Evolutionary conservation across 2,113 vertebrate genomes (phyloP).

Genomic region (Aythya baeri): DNA sequence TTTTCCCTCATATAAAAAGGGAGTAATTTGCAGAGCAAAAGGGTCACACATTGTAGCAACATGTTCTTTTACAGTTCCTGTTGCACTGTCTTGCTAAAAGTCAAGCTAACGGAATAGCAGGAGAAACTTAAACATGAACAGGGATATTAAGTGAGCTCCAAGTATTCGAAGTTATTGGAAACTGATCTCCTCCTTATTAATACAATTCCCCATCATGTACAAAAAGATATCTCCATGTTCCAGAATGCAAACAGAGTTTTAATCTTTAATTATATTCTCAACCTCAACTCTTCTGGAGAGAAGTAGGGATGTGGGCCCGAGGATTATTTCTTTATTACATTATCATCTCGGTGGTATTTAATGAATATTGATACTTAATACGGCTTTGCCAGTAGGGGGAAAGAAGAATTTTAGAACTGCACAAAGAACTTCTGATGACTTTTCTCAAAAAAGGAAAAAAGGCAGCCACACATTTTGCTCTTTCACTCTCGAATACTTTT

Average conservation of each 20-base stretch:
- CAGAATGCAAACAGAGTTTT: slow-evolving; percentile 84
- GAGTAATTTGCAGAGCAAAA: slow-evolving; percentile 45
- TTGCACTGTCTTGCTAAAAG: background rate
- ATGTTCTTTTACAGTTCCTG: slow-evolving; percentile 18
- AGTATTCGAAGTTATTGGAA: slow-evolving; percentile 76
- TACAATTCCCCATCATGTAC: slow-evolving; percentile 74
- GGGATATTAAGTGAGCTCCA: slow-evolving; percentile 67
- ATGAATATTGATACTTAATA: slow-evolving; percentile 85
- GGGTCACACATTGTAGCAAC: background rate
- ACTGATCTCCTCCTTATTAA: slow-evolving; percentile 87
- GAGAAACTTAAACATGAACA: slow-evolving; percentile 40
- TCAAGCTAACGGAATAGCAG: background rate
- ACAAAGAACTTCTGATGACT: slow-evolving; percentile 62
- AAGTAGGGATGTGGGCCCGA: slow-evolving; percentile 49
- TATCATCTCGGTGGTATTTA: slow-evolving; percentile 80
- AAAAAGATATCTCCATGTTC: slow-evolving; percentile 72
- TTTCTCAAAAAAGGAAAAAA: slow-evolving; percentile 11
- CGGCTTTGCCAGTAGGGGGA: slow-evolving; percentile 60
- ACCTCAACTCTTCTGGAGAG: slow-evolving; percentile 76
- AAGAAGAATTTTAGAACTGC: slow-evolving; percentile 52
- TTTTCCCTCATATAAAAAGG: background rate
- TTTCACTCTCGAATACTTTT: background rate
- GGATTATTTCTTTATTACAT: slow-evolving; percentile 87
- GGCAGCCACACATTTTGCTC: background rate
- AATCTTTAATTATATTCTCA: slow-evolving; percentile 87